Evolutionary conservation across 1,140 invertebrate species (phyloP), one percentile per base, ranked within the genome.

Genomic region (Ips typographus): DNA sequence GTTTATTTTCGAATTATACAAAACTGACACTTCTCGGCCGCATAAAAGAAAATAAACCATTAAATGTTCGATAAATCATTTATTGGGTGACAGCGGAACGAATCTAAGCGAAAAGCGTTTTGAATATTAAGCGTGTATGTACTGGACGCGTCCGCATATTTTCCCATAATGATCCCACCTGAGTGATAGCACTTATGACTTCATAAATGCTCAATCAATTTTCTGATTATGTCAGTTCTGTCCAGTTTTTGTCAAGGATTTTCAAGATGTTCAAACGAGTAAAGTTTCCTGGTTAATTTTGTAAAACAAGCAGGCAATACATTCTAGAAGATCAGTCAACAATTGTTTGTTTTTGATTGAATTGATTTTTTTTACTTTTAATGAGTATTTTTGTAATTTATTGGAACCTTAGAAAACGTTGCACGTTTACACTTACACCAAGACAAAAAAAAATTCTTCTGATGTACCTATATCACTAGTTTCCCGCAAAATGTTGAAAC

Each of bases 1-100:
- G 72, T 73, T 73, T 73, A 73, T 73, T 73, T 73, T 73, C 62
- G 70, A 72, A 67, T 73, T 71, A 73, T 70, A 71, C 66, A 65
- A 73, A 73, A 73, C 72, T 69, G 72, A 72, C 70, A 73, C 72
- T 73, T 69, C 69, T 61, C 51, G 57, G 61, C 63, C 51, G 57
- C 59, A 71, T 65, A 71, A 71, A 60, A 49, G 66, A 73, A 65
- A 73, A 72, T 72, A 72, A 74, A 74, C 71, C 68, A 74, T 74
- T 74, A 72, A 74, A 72, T 70, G 70, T 67, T 74, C 71, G 52
- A 74, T 74, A 74, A 74, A 74, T 74, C 72, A 74, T 72, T 22
- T 74, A 70, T 69, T 49, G 52, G 59, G 52, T 58, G 72, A 74
- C 72, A 72, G 70, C 71, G 71, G 67, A 68, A 64, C 72, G 63